These are phyloP conservation scores for Hyposoter didymator DNA, from an alignment of 2,888 invertebrate species.

Conservation along the genomic window DNA sequence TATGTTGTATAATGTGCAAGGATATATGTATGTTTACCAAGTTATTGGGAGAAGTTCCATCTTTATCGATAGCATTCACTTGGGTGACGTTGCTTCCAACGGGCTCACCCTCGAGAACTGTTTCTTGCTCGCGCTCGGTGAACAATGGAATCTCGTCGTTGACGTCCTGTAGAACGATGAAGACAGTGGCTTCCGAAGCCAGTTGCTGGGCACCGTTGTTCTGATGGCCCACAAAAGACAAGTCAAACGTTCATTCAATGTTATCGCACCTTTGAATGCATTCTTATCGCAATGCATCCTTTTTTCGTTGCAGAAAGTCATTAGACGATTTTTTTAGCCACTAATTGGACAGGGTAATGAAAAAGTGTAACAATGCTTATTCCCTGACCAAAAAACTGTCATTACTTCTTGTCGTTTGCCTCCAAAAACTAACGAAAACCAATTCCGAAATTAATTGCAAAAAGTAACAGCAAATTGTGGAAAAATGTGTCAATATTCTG, in stretches of 20 bases:
- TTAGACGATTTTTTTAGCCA: neutral
- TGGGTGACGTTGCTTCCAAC: constrained; percentile 98
- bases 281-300: neutral
- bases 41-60: constrained; percentile 97
- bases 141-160: constrained; percentile 99
- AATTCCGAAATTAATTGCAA: neutral
- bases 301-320: neutral
- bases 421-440: neutral
- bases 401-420: neutral
- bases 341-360: neutral
- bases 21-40: constrained; percentile 87
- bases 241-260: constrained; percentile 30
- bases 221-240: constrained; percentile 83
- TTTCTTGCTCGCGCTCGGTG: constrained; percentile 97
- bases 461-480: neutral
- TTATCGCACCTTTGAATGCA: constrained; percentile 16
- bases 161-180: constrained; percentile 97
- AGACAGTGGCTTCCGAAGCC: constrained; percentile 97
- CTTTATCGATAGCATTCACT: constrained; percentile 98
- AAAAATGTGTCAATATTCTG: neutral
- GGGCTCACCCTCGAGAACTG: constrained; percentile 97
- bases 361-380: neutral
- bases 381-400: neutral
- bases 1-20: neutral
- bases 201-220: constrained; percentile 98